A percentile compares a stretch with the other conserved stretches of the same genome.
Evolutionary conservation across 2,113 vertebrate genomes (phyloP).

Genomic region (Sclerurus mexicanus): DNA sequence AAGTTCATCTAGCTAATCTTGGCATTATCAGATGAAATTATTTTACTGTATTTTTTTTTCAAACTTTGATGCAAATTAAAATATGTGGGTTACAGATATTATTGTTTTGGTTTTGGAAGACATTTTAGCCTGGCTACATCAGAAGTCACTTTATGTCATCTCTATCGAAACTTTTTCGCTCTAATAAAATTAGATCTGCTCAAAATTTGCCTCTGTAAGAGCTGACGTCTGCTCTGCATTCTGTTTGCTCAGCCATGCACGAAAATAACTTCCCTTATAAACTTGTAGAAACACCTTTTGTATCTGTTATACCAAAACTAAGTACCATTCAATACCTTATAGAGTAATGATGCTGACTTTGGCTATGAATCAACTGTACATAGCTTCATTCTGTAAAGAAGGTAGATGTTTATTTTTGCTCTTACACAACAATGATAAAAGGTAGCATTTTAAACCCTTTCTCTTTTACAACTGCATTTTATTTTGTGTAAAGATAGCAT

Average conservation of each 20-base stretch:
- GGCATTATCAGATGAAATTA: background rate
- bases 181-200: background rate
- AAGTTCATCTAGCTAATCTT: background rate
- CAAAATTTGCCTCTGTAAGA: background rate
- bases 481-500: background rate
- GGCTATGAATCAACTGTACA: background rate
- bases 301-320: background rate
- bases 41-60: background rate
- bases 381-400: background rate
- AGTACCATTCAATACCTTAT: background rate
- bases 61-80: background rate
- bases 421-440: background rate
- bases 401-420: background rate
- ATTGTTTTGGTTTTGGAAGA: background rate
- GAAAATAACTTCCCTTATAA: background rate
- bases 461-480: background rate
- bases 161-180: background rate
- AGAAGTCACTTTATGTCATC: background rate
- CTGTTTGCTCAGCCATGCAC: background rate
- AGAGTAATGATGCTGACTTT: background rate
- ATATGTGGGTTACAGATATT: background rate
- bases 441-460: background rate
- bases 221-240: background rate
- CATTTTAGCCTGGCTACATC: background rate
- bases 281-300: background rate